Base-by-base conservation (phyloP, 1,140 invertebrate species). In the Phortica variegata region DNA sequence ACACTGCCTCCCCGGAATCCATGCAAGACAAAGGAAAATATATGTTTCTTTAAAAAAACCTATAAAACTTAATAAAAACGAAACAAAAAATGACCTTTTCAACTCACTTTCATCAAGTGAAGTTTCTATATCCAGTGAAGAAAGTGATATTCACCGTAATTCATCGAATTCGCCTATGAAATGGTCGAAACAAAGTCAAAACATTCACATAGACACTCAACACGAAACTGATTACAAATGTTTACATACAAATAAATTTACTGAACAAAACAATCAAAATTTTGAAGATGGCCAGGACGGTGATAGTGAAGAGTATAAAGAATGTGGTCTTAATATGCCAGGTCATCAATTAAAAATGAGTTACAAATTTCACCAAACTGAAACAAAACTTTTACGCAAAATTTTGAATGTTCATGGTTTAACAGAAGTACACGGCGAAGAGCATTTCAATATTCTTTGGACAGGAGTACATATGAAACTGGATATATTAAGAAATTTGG, bases 381-480 rank as follows among this genome's bases (percentile, higher is more conserved):
- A 91, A 76, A 89, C 88, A 0, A 90, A 87, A 72, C 78, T 91
- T 23, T 78, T 91, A 21, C 82, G 84, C 52, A 82, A 87, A 54
- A 76, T 91, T 36, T 79, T 91, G 5, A 83, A 86, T 60, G 83
- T 87, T 12, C 88, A 90, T 73, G 88, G 88, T 4, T 77, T 90
- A 16, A 78, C 78, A 19, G 88, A 90, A 77, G 82, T 84, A 29
- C 73, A 79, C 57, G 44, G 75, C 2, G 81, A 84, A 38, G 82
- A 82, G 31, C 87, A 92, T 72, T 95, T 88, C 75, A 95, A 93
- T 75, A 73, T 96, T 19, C 65, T 95, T 13, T 96, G 93, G 93
- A 92, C 91, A 36, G 92, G 92, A 13, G 84, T 88, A 19, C 91
- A 95, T 76, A 87, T 93, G 4, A 95, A 95, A 74, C 89, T 93